Conservation (phyloP, 2,113 vertebrate genomes). For the Misgurnus mizolepis region DNA sequence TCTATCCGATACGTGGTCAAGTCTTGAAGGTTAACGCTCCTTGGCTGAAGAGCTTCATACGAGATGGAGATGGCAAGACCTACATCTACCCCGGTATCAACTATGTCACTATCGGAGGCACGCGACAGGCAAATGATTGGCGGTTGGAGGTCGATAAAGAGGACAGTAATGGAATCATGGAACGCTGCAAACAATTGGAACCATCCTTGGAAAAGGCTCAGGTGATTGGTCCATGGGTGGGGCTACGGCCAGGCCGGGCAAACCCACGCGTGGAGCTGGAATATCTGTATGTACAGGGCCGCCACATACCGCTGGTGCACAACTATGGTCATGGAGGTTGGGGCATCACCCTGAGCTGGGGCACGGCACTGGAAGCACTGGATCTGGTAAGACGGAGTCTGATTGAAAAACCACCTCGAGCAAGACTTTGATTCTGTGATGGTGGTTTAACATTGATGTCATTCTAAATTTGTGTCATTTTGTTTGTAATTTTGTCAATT, state of each 20-base stretch:
- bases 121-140: conserved; percentile 80
- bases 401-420: conserved; percentile 49
- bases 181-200: conserved; percentile 80
- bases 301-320: conserved; percentile 79
- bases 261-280: conserved; percentile 79
- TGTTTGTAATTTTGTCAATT: background rate
- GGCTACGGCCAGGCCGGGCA: conserved; percentile 82
- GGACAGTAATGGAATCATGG: conserved; percentile 76
- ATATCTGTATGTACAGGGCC: conserved; percentile 59
- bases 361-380: conserved; percentile 81
- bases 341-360: conserved; percentile 85
- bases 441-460: background rate
- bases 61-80: conserved; percentile 76
- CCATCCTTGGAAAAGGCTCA: conserved; percentile 77
- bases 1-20: conserved; percentile 85
- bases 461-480: background rate
- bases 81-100: conserved; percentile 87
- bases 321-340: conserved; percentile 89
- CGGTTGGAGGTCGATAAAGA: conserved; percentile 69
- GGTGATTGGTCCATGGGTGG: conserved; percentile 75
- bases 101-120: conserved; percentile 83
- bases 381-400: conserved; percentile 76
- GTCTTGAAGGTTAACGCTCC: conserved; percentile 85
- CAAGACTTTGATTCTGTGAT: conserved; percentile 65
- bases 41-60: conserved; percentile 90